Evolutionary conservation across 2,797 vertebrate genomes (phyloP).

Genomic region (Sebastes flavidus): DNA sequence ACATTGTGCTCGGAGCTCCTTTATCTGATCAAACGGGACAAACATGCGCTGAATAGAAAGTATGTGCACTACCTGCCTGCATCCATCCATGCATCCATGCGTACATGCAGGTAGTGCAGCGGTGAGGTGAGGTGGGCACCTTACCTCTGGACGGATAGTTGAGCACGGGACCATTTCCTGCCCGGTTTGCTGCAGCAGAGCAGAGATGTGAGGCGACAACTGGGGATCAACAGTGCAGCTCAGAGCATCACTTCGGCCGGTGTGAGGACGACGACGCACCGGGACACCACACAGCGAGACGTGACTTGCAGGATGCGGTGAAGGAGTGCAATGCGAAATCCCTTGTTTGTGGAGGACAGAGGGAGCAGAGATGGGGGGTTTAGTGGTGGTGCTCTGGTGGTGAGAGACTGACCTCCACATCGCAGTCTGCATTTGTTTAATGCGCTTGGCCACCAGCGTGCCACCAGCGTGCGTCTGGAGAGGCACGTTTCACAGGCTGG

Average conservation of each 20-base stretch:
- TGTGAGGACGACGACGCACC: slow-evolving; percentile 40
- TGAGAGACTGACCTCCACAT: slow-evolving; percentile 66
- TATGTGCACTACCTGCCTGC: background rate
- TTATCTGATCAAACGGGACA: slow-evolving; percentile 39
- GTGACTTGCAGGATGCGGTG: slow-evolving; percentile 43
- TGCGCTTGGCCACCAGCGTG: slow-evolving; percentile 26
- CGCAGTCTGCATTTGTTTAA: slow-evolving; percentile 13
- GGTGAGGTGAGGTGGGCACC: slow-evolving; percentile 26
- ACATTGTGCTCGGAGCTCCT: slow-evolving; percentile 34
- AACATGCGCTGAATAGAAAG: slow-evolving; percentile 67
- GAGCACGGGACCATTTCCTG: slow-evolving; percentile 38
- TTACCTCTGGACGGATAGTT: slow-evolving; percentile 55
- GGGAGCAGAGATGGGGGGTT: background rate
- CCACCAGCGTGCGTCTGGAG: slow-evolving; percentile 46
- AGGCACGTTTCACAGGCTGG: slow-evolving; percentile 47
- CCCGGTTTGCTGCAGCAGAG: slow-evolving; percentile 30
- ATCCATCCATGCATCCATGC: background rate
- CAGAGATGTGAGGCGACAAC: slow-evolving; percentile 20
- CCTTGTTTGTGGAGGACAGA: slow-evolving; percentile 14
- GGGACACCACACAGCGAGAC: slow-evolving; percentile 45
- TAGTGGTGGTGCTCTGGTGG: background rate
- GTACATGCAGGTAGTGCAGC: slow-evolving; percentile 24
- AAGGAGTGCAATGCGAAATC: slow-evolving; percentile 15
- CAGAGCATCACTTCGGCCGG: slow-evolving; percentile 43
- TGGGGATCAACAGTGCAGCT: slow-evolving; percentile 65